A percentile compares a stretch with the other conserved stretches of the same genome.
Evolutionary conservation across 2,113 vertebrate genomes (phyloP).

Genomic region (Sitta europaea): DNA sequence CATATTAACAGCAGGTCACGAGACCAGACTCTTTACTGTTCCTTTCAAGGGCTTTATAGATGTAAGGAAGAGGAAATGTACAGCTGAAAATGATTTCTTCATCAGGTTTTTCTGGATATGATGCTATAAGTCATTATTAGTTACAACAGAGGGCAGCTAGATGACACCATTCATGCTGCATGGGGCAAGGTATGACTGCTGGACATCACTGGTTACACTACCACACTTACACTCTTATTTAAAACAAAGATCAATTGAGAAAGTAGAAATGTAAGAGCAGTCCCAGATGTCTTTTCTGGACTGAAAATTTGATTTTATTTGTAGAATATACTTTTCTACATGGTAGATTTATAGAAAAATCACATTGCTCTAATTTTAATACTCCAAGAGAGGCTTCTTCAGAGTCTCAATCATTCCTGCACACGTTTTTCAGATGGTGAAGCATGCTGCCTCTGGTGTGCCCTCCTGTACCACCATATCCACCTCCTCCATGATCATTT

Average conservation of each 20-base stretch:
- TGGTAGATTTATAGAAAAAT: not conserved
- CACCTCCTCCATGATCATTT: slow-evolving; percentile 41
- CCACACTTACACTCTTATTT: not conserved
- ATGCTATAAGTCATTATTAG: not conserved
- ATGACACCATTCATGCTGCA: not conserved
- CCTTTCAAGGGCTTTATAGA: not conserved
- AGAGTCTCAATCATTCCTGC: not conserved
- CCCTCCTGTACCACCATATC: not conserved
- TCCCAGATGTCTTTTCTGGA: not conserved
- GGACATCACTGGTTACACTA: not conserved
- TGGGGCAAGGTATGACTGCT: not conserved
- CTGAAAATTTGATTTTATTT: not conserved
- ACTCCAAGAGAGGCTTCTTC: not conserved
- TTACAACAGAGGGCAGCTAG: not conserved
- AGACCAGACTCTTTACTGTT: not conserved
- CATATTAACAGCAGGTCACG: not conserved
- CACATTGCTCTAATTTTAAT: not conserved
- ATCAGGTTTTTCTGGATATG: not conserved
- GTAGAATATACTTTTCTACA: not conserved
- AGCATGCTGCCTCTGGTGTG: not conserved
- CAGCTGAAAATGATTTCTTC: not conserved
- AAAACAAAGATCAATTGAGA: not conserved
- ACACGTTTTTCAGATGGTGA: not conserved
- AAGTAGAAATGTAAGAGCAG: not conserved
- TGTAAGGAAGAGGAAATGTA: not conserved